phyloP scores from a whole-genome alignment of 2,113 vertebrate genomes.

The Orthochromis malagaraziensis region DNA sequence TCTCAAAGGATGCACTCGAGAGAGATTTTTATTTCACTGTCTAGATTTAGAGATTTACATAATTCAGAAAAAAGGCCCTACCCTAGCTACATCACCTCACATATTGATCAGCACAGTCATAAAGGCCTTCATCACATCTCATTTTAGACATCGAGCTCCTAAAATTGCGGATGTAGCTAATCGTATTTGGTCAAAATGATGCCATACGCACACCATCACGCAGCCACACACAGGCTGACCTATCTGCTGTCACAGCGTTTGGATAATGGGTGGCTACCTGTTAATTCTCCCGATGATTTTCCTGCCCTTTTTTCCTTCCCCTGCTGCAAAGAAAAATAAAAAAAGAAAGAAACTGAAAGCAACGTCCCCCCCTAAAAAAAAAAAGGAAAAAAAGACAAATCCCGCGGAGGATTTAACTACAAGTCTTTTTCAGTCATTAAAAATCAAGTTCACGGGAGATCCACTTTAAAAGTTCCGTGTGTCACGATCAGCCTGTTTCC shows the following conservation, averaged over 20 bases:
- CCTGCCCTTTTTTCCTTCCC: neutral
- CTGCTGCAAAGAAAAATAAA: neutral
- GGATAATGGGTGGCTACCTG: constrained; percentile 65
- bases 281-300: constrained; percentile 54
- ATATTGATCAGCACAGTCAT: constrained; percentile 22
- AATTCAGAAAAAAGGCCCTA: neutral
- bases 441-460: constrained; percentile 4
- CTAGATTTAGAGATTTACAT: neutral
- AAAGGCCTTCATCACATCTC: constrained; percentile 11
- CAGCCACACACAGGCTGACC: constrained; percentile 30
- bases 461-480: constrained; percentile 11
- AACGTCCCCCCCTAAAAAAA: neutral
- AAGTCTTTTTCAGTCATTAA: constrained; percentile 21
- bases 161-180: constrained; percentile 16
- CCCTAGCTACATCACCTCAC: neutral
- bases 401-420: neutral
- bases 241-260: constrained; percentile 16
- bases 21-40: neutral
- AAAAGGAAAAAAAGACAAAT: neutral
- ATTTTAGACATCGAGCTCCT: neutral
- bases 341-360: neutral
- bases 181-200: constrained; percentile 17
- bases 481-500: constrained; percentile 42
- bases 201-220: constrained; percentile 28
- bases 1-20: neutral